Evolutionary conservation across 1,140 invertebrate genomes (phyloP), one percentile per base, ranked within the genome.

Genomic region (Subanguina moxae): DNA sequence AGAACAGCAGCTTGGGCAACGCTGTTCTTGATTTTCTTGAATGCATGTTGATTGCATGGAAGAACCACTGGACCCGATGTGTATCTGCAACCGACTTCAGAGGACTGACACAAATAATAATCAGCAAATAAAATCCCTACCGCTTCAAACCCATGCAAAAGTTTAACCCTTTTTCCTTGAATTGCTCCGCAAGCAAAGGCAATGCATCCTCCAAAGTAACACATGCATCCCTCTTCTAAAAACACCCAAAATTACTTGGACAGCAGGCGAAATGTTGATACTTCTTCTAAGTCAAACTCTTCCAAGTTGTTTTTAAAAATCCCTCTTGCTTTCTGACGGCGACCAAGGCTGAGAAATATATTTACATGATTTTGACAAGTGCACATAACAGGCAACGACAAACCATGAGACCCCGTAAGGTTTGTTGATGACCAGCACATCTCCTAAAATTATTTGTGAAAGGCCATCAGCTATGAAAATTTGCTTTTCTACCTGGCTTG

Each of bases 61-160:
- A 69, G 46, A 8, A 69, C 45, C 28, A 69, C 67, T 17, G 67
- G 67, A 27, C 67, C 67, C 23, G 67, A 69, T 1, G 57, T 69
- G 67, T 71, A 69, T 27, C 67, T 69, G 19, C 19, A 68, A 61
- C 5, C 17, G 0, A 69, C 13, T 13, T n/a, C n/a, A n/a, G n/a
- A 58, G 11, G 21, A 30, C 38, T n/a, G 3, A 32, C 58, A 61
- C 28, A 7, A 32, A 3, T 3, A 13, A 5, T n/a, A 21, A 25
- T 61, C n/a, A n/a, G n/a, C 11, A 58, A 58, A 61, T 3, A 7
- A 8, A 32, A 30, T 25, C 8, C 25, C 8, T n/a, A 69, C 67
- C 67, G 25, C 58, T 70, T 71, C 8, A 69, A 28, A 13, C 67
- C 67, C 13, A 21, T 25, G 68, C 68, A 71, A 52, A 69, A 71